Evolutionary conservation across 2,888 invertebrate genomes (phyloP).

Genomic region (Morinoia aosen): DNA sequence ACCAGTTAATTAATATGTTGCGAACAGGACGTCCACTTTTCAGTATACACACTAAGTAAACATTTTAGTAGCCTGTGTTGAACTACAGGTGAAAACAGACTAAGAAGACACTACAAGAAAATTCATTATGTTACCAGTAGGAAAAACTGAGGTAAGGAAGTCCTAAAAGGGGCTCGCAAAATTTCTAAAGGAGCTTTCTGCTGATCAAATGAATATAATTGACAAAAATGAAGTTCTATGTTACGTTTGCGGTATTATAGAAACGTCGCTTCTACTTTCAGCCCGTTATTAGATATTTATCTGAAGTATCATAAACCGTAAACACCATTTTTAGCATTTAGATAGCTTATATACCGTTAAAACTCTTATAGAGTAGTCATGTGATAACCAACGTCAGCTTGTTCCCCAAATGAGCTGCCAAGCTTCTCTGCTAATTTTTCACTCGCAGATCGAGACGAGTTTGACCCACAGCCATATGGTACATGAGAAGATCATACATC

Average conservation of each 20-base stretch:
- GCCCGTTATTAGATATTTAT: not conserved
- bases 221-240: not conserved
- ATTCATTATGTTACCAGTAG: not conserved
- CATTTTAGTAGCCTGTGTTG: not conserved
- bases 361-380: not conserved
- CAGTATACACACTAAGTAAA: not conserved
- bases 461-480: not conserved
- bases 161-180: no score
- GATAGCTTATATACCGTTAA: not conserved
- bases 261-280: not conserved
- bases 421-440: not conserved
- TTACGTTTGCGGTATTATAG: not conserved
- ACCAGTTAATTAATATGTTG: no score
- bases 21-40: not conserved
- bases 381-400: not conserved
- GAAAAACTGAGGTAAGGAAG: not conserved
- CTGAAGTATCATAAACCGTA: not conserved
- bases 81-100: not conserved
- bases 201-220: not conserved
- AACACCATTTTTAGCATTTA: not conserved
- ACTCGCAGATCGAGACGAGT: not conserved
- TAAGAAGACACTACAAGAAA: not conserved
- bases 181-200: no score
- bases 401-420: not conserved
- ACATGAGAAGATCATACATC: not conserved